These are phyloP conservation scores for Plusia festucae DNA, from an alignment of 2,888 invertebrate species.

Conservation along the genomic window DNA sequence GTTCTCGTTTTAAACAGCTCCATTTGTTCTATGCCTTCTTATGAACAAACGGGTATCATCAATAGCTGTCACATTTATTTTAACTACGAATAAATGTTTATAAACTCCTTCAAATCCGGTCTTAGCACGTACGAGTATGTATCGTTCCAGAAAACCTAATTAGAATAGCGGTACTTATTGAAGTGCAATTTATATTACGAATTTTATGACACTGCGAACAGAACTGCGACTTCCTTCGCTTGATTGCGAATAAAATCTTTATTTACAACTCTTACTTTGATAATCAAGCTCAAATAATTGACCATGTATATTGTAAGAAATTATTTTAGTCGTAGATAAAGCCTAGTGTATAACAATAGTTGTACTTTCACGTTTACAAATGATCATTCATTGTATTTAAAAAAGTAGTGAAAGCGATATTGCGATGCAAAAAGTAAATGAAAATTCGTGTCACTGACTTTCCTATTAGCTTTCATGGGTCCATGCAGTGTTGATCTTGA, in stretches of 20 bases:
- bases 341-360: conserved; percentile 73
- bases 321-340: conserved; percentile 70
- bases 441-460: conserved; percentile 87
- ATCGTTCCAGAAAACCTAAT: conserved; percentile 72
- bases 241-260: conserved; percentile 62
- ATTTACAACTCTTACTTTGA: conserved; percentile 65
- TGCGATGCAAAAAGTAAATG: conserved; percentile 84
- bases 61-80: conserved; percentile 16
- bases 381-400: conserved; percentile 81
- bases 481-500: conserved; percentile 73
- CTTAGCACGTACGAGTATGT: conserved; percentile 45
- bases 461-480: conserved; percentile 78
- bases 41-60: conserved; percentile 3
- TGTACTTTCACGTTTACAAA: conserved; percentile 86
- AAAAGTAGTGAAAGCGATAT: conserved; percentile 88
- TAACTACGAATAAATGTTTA: conserved; percentile 48
- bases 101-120: conserved; percentile 49
- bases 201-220: conserved; percentile 61
- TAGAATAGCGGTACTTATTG: conserved; percentile 69
- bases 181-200: conserved; percentile 69
- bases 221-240: conserved; percentile 60
- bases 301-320: conserved; percentile 75
- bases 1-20: conserved; percentile 12
- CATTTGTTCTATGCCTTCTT: conserved; percentile 21
- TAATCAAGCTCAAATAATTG: conserved; percentile 68